Conservation (phyloP, 2,888 invertebrate genomes). For the Leptinotarsa haldemani region DNA sequence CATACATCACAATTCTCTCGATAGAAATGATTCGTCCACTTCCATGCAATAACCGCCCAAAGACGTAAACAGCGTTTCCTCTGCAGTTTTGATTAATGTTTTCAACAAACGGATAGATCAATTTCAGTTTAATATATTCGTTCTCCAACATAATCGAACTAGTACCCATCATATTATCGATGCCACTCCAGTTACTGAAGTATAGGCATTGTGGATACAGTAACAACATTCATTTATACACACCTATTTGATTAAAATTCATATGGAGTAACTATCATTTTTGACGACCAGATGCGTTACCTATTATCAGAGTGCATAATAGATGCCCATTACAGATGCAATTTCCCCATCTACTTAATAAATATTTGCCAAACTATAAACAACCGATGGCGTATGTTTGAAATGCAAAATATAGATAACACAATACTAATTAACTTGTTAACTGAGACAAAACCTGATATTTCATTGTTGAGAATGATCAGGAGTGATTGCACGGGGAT, state of each 20-base stretch:
- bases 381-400: conserved; percentile 24
- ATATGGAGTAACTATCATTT: conserved; percentile 8
- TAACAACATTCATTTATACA: conserved; percentile 2
- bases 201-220: background rate
- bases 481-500: conserved; percentile 41
- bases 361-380: conserved; percentile 24
- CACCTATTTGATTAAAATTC: conserved; percentile 24
- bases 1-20: too few species aligned
- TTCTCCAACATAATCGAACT: conserved; percentile 5
- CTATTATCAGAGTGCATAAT: conserved; percentile 24
- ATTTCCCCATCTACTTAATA: conserved; percentile 22
- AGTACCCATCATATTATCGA: background rate
- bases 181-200: conserved; percentile 8
- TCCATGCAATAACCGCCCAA: background rate
- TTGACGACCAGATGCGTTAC: conserved; percentile 20
- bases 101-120: background rate
- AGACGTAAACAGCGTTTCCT: background rate
- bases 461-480: conserved; percentile 39
- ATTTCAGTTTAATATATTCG: conserved; percentile 4
- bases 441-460: conserved; percentile 39
- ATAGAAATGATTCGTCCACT: too few species aligned
- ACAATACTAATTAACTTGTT: conserved; percentile 44
- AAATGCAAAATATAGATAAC: conserved; percentile 36
- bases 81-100: background rate
- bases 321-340: conserved; percentile 21